Base-by-base conservation (phyloP, 2,113 vertebrate species). In the Barnardius zonarius region DNA sequence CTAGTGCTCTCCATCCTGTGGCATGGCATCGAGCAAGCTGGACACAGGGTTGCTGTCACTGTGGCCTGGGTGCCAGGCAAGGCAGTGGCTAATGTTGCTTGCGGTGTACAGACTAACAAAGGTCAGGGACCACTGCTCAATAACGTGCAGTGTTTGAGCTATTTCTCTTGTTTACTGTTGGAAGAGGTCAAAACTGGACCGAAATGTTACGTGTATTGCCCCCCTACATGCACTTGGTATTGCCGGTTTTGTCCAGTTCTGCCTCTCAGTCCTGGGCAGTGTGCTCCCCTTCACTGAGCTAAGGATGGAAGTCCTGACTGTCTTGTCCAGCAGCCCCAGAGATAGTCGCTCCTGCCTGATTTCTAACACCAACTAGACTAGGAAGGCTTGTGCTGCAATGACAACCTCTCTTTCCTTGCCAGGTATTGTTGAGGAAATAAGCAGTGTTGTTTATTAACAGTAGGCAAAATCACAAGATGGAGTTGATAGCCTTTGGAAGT, bases 11-110 rank as follows among this genome's bases (percentile, higher is more conserved):
- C 30, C 25, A 14, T 64, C 48, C 55, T 24, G 20, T n/a, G 39
- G 57, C n/a, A 22, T 0, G 1, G 66, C 5, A 79, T 48, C 0
- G 2, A 64, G 62, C 3, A 2, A 25, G 75, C 52, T 43, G 79
- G 16, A 67, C 54, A 16, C 23, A 3, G 41, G 9, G 15, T 3
- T 70, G 43, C 78, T 64, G 43, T 87, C 74, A 35, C 28, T 9
- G 62, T 14, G 31, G 23, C 55, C 27, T 2, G 0, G 2, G 33
- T 39, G 39, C 43, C 48, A 20, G 62, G 43, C 48, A 43, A 30
- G 17, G 35, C 51, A 41, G 17, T 17, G 81, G 63, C 46, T 90
- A 52, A 28, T 8, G 1, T 46, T 48, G 19, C 73, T 52, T n/a
- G 49, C 0, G 0, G 63, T 28, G 25, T 13, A 9, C 0, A 8